Evolutionary conservation across 2,888 invertebrate genomes (phyloP).

Genomic region (Noctuana brunneofusca): DNA sequence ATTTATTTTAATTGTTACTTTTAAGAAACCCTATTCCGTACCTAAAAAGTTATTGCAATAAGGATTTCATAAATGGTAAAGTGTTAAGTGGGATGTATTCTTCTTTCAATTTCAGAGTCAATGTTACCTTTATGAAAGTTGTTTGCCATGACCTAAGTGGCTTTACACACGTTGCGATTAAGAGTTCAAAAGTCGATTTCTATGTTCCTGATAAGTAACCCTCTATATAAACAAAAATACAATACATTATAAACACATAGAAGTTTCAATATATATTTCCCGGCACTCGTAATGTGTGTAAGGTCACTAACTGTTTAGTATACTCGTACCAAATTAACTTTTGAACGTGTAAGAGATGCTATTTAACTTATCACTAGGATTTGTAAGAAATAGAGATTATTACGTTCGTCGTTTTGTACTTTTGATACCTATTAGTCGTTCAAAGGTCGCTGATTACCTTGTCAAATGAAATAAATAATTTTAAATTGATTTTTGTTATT

Average conservation of each 20-base stretch:
- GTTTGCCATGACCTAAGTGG: conserved; percentile 42
- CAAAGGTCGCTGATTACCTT: conserved; percentile 81
- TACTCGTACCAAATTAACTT: conserved; percentile 67
- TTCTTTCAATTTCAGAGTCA: conserved; percentile 43
- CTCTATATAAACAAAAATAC: not conserved
- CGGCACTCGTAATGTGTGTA: conserved; percentile 2
- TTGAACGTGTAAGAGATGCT: conserved; percentile 65
- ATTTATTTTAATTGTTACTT: conserved; percentile 14
- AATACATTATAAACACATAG: not conserved
- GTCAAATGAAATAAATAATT: conserved; percentile 80
- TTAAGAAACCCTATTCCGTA: conserved; percentile 15
- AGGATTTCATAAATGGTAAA: conserved; percentile 7
- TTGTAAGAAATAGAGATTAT: conserved; percentile 72
- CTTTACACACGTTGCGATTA: conserved; percentile 1
- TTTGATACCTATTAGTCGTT: conserved; percentile 78
- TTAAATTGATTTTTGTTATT: conserved; percentile 53
- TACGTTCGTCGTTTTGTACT: conserved; percentile 75
- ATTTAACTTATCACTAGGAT: conserved; percentile 71
- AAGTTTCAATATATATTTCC: not conserved
- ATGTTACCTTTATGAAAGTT: conserved; percentile 54
- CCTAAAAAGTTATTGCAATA: conserved; percentile 20
- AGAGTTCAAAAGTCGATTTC: not conserved
- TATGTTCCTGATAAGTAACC: too few species aligned
- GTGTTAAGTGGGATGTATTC: conserved; percentile 3
- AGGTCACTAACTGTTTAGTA: conserved; percentile 42